phyloP scores from a whole-genome alignment of 2,888 invertebrate species.

The Spilosoma lubricipeda region DNA sequence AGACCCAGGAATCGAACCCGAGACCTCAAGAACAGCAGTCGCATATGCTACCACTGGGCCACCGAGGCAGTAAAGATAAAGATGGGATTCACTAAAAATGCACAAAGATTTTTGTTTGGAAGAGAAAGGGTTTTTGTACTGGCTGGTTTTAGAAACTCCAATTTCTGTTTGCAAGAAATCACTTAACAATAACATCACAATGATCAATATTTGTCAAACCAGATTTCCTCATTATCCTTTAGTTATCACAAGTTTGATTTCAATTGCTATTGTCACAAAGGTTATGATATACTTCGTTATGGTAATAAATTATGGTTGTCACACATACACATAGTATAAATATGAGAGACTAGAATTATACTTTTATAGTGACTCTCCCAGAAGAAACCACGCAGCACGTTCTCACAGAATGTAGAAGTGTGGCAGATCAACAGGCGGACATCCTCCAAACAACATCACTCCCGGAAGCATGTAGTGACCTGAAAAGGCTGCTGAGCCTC shows the following conservation, averaged over 20 bases:
- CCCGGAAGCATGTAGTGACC: too few relatives aligned
- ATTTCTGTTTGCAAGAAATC: not conserved
- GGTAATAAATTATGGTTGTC: not conserved
- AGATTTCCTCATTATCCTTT: not conserved
- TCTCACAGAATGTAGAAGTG: too few relatives aligned
- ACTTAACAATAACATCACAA: not conserved
- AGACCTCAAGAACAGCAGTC: too few relatives aligned
- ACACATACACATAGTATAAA: not conserved
- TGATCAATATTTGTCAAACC: not conserved
- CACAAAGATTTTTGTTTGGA: too few relatives aligned
- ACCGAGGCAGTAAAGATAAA: too few relatives aligned
- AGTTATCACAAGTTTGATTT: not conserved
- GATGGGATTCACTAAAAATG: too few relatives aligned
- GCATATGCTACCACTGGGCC: too few relatives aligned
- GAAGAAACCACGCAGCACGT: too few relatives aligned
- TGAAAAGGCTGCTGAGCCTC: too few relatives aligned
- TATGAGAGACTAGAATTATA: not conserved
- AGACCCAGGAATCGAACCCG: too few relatives aligned
- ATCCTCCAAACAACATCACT: too few relatives aligned
- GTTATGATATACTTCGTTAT: not conserved
- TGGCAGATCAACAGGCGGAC: too few relatives aligned
- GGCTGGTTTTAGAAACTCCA: not conserved
- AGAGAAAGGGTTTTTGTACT: not conserved
- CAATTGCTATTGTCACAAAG: not conserved
- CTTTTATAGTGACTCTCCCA: not conserved